Conservation (phyloP, 2,113 vertebrate species). For the Tragelaphus buxtoni region DNA sequence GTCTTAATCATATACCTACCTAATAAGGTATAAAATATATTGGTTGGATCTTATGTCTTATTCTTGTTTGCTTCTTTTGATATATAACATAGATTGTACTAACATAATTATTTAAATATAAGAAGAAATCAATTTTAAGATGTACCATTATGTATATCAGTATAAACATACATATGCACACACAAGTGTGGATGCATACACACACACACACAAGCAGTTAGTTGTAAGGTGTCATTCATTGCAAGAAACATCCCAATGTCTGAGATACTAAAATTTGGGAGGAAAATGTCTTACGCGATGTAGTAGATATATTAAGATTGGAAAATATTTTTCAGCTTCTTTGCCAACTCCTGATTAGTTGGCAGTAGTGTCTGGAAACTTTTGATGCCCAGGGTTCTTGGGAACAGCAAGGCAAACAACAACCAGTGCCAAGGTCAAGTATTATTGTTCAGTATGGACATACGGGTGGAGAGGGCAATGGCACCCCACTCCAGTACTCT, state of each 20-base stretch:
- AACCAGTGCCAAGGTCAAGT: background rate
- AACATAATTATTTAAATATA: background rate
- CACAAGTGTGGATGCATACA: rapidly evolving
- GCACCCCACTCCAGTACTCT: too few relatives aligned
- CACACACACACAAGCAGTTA: background rate
- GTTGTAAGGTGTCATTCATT: background rate
- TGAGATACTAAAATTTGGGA: background rate
- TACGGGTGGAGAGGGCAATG: too few relatives aligned
- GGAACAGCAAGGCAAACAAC: background rate
- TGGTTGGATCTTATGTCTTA: background rate
- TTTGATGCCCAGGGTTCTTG: background rate
- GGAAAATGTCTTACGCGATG: background rate
- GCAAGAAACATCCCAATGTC: background rate
- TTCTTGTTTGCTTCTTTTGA: background rate
- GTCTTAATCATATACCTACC: background rate
- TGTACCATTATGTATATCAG: background rate
- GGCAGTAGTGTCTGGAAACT: background rate
- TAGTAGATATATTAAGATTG: background rate
- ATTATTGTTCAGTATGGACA: background rate
- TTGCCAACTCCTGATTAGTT: background rate
- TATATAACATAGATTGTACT: background rate
- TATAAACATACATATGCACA: background rate
- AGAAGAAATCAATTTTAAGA: background rate
- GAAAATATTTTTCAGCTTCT: background rate
- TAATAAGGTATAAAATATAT: background rate